Evolutionary conservation across 1,140 invertebrate species (phyloP), one percentile per base, ranked within the genome.

Genomic region (Helicoverpa zea): DNA sequence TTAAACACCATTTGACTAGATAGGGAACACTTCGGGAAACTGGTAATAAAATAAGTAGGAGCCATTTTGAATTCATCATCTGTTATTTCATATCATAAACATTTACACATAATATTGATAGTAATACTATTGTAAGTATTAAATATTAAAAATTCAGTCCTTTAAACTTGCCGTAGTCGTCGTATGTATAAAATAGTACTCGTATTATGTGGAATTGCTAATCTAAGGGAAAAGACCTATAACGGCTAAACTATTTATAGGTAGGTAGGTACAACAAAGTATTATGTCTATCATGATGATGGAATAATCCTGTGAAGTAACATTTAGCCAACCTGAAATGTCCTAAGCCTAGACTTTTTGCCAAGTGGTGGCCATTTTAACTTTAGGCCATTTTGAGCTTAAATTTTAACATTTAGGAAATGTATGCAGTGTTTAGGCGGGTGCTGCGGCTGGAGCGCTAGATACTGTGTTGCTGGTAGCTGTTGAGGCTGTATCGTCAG

Each of bases 401-500:
- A 23, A 63, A 47, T 75, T 29, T 13, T 61, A 61, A 30, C 1
- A n/a, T 51, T 11, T 12, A 49, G 9, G 54, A 11, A 9, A 14
- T 16, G 3, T 16, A 12, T 35, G 12, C 0, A 63, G 16, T 18
- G 81, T 70, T 80, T 84, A 92, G 10, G 92, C 90, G 0, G 92
- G 84, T 1, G 92, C 88, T 0, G 91, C 82, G 5, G 93, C 80
- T 13, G 89, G 80, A 10, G 83, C 83, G 16, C 80, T 88, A 63
- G 89, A 90, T 1, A 88, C 90, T 0, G 92, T 92, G 47, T 90
- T 91, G 58, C 83, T 88, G 0, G 94, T 95, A 5, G 88, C 87
- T 2, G 91, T 92, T 0, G 95, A 95, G 0, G 84, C 86, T 2
- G 88, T 94, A 72, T 95, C 95, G 52, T 91, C 89, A 1, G 95